Evolutionary conservation across 2,113 vertebrate genomes (phyloP).

Genomic region (Cryptoleucopteryx plumbea): DNA sequence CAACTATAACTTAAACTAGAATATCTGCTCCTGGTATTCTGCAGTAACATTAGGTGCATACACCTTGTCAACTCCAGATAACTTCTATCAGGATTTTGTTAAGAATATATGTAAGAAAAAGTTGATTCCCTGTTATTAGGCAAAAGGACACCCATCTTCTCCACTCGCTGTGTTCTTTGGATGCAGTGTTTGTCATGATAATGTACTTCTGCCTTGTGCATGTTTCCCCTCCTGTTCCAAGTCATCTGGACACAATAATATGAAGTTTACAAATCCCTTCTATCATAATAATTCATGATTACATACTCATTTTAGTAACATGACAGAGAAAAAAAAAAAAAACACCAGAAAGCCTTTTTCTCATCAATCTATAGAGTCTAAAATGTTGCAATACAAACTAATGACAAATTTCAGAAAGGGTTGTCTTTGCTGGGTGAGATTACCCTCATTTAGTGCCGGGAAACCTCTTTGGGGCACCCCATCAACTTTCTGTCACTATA

Average conservation of each 20-base stretch:
- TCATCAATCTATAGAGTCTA: not conserved
- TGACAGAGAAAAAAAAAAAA: not conserved
- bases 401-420: not conserved
- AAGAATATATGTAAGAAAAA: not conserved
- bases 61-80: fast-evolving
- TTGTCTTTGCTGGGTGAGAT: not conserved
- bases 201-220: not conserved
- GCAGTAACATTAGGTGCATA: not conserved
- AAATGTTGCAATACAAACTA: not conserved
- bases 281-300: not conserved
- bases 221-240: not conserved
- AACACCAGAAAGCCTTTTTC: not conserved
- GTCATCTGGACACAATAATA: not conserved
- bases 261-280: not conserved
- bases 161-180: not conserved
- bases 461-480: not conserved
- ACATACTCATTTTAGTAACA: not conserved
- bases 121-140: not conserved
- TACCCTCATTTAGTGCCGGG: not conserved
- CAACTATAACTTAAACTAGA: not conserved
- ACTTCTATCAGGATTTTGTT: not conserved
- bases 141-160: not conserved
- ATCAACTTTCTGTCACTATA: not conserved
- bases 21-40: not conserved
- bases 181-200: not conserved